Base-by-base conservation (phyloP, 2,888 invertebrate species). In the Polydrusus cervinus region DNA sequence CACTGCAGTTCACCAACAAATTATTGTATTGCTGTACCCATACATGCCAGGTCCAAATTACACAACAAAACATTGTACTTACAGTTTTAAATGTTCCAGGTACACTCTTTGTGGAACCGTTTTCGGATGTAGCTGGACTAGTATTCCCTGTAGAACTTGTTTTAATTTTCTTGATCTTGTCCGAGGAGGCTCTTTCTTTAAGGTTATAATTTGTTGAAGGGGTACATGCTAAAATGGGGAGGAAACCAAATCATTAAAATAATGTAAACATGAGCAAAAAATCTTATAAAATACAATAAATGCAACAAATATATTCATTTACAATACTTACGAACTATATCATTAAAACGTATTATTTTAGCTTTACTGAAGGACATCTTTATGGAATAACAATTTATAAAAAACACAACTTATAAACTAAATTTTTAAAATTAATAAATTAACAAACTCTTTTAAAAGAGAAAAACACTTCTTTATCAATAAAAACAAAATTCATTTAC, bases 351-450 rank as follows among this genome's bases (percentile, higher is more conserved):
- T 78, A 89, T 88, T 53, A 90, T 85, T 84, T 88, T 89, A 0
- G 90, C 90, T 84, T 89, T 89, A n/a, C 90, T 87, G 82, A 90
- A 90, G 55, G 90, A 89, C 90, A 90, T 90, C 65, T 45, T 69
- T 6, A 43, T 13, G 11, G 20, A 20, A 55, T 49, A 30, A 61
- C 25, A 61, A 30, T 10, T 16, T 25, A 3, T 45, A 0, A 25
- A 69, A 60, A 60, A 60, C 43, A 60, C 69, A 61, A 65, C 53
- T 49, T 25, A 65, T 14, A 45, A 34, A 40, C 10, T 20, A 62
- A 25, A 34, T 3, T 30, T 34, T 8, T 60, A 49, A 49, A 60
- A 55, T 68, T 25, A 64, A 62, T 53, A 64, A 62, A 69, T 40
- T 14, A 60, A 61, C 30, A 62, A 71, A 69, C 43, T 69, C 40